Evolutionary conservation across 2,888 invertebrate species (phyloP).

Genomic region (Reticulitermes lucifugus): DNA sequence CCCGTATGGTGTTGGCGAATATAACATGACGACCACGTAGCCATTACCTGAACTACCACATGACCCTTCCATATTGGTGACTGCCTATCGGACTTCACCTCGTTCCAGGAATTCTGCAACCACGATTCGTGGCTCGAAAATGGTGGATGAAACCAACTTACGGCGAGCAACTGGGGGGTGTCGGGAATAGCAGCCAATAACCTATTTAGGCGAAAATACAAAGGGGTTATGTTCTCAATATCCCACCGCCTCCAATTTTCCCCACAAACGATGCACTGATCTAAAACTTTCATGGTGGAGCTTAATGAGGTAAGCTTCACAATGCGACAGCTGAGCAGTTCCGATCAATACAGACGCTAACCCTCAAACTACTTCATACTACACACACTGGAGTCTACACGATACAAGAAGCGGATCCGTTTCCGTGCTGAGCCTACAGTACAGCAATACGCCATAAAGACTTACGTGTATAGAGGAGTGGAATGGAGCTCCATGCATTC

Average conservation of each 20-base stretch:
- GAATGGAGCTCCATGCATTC: no score
- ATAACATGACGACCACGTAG: not conserved
- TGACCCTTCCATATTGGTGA: not conserved
- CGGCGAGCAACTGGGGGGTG: not conserved
- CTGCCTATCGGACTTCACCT: not conserved
- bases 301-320: not conserved
- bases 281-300: not conserved
- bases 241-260: not conserved
- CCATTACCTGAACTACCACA: not conserved
- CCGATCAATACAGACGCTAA: not conserved
- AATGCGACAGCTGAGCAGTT: not conserved
- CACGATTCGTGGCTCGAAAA: not conserved
- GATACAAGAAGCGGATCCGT: no score
- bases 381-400: no score
- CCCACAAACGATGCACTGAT: not conserved
- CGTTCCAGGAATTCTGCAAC: not conserved
- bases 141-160: not conserved
- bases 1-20: no score
- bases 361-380: no score
- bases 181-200: not conserved
- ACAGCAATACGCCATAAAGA: no score
- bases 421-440: no score
- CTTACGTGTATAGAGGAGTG: no score
- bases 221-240: not conserved
- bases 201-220: constrained; percentile 3